Percentiles rank a stretch among this genome's conserved stretches.
These are phyloP conservation scores for Drosophila auraria DNA, from an alignment of 1,140 invertebrate genomes.

Conservation along the genomic window DNA sequence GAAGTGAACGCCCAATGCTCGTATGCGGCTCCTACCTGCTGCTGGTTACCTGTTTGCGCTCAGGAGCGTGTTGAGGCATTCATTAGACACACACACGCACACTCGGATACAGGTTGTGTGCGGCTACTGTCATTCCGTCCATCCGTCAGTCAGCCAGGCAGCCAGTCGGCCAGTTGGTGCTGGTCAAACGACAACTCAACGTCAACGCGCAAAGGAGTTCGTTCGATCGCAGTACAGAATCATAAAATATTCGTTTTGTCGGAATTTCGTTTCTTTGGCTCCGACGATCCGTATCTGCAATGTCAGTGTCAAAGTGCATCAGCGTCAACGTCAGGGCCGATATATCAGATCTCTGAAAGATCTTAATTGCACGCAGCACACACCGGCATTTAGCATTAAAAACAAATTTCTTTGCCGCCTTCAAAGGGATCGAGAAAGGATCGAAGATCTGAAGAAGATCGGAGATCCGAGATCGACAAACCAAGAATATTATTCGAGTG, in stretches of 20 bases:
- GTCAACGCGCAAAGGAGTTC: slow-evolving; percentile 69
- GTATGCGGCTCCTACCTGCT: slow-evolving; percentile 53
- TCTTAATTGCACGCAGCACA: slow-evolving; percentile 56
- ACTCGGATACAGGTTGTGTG: slow-evolving; percentile 33
- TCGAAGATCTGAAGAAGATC: slow-evolving; percentile 16
- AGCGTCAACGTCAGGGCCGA: slow-evolving; percentile 60
- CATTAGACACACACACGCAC: slow-evolving; percentile 61
- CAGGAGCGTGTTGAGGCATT: slow-evolving; percentile 77
- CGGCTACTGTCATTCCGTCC: slow-evolving; percentile 61
- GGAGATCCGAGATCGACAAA: slow-evolving; percentile 8
- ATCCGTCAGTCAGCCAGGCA: slow-evolving; percentile 39
- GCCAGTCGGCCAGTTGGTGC: slow-evolving; percentile 33
- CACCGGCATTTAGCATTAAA: slow-evolving; percentile 47
- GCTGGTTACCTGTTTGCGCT: slow-evolving; percentile 69
- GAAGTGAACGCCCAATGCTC: slow-evolving; percentile 75
- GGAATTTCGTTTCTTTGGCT: slow-evolving; percentile 23
- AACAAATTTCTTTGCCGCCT: slow-evolving; percentile 46
- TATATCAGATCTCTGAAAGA: slow-evolving; percentile 51
- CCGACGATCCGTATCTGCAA: slow-evolving; percentile 70
- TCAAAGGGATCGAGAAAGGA: slow-evolving; percentile 34
- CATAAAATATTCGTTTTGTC: slow-evolving; percentile 41
- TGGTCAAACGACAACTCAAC: slow-evolving; percentile 70
- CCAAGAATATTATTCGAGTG: slow-evolving; percentile 31
- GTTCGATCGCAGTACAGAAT: slow-evolving; percentile 36
- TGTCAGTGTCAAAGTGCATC: slow-evolving; percentile 74